Percentiles rank a stretch among this genome's conserved stretches.
Evolutionary conservation across 2,888 invertebrate genomes (phyloP).

Genomic region (Plebejus melissa): DNA sequence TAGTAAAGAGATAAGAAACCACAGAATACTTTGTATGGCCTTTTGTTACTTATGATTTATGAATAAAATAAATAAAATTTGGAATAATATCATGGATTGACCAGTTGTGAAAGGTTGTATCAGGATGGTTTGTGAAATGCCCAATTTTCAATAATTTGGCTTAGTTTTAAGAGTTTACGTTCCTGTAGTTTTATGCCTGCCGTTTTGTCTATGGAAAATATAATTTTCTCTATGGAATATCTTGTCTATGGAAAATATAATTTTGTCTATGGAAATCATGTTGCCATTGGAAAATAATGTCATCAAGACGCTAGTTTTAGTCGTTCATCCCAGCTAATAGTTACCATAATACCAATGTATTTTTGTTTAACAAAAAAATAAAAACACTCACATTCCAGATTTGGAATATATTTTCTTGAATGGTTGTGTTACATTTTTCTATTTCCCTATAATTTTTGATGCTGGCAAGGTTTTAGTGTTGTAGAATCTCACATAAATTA

Average conservation of each 20-base stretch:
- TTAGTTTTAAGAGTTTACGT: slow-evolving; percentile 54
- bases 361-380: background rate
- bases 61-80: background rate
- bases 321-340: background rate
- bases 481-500: slow-evolving; percentile 40
- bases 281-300: background rate
- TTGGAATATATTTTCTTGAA: background rate
- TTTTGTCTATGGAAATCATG: background rate
- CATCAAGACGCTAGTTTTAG: background rate
- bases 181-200: slow-evolving; percentile 55
- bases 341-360: slow-evolving; percentile 13
- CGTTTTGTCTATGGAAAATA: slow-evolving; percentile 7
- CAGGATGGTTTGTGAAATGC: slow-evolving; percentile 22
- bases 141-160: slow-evolving; percentile 27
- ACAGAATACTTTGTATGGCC: background rate
- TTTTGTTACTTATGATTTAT: background rate
- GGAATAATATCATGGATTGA: background rate
- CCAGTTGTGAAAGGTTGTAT: slow-evolving; percentile 1
- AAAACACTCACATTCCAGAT: slow-evolving; percentile 2
- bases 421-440: background rate
- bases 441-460: background rate
- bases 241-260: background rate
- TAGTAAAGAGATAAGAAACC: background rate
- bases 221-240: background rate
- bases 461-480: slow-evolving; percentile 4